Base-by-base conservation (phyloP, 1,140 invertebrate genomes). In the Eumeta japonica region DNA sequence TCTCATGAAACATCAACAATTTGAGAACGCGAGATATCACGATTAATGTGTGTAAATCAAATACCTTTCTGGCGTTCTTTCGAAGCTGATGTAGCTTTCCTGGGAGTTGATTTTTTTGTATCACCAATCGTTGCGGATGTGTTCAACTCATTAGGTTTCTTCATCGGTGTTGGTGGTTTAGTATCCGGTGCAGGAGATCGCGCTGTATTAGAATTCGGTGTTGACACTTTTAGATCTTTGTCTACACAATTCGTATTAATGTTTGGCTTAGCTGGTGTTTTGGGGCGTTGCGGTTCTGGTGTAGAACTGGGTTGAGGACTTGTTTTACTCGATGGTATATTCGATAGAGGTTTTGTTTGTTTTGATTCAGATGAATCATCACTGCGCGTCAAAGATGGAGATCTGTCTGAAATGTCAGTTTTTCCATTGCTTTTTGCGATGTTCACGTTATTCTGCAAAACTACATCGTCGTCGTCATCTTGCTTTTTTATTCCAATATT, bases 361-460 rank as follows among this genome's bases (percentile, higher is more conserved):
- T 73, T 74, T 9, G 62, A 63, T 41, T 77, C 75, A 13, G 75
- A 72, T 10, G 75, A 77, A 24, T 75, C 73, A 49, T 77, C 75
- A 48, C 70, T 77, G 38, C 66, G 54, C 12, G 65, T 75, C 10
- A 77, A 46, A n/a, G 73, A 77, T 29, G 75, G 75, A 33, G 75
- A 77, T 16, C 75, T 64, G 46, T 77, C 75, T 16, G 59, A 63
- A 14, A 64, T 41, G 38, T 66, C 68, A 20, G 35, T 29, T 10
- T 60, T 57, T 33, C 28, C 42, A 16, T 13, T 27, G 31, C 30
- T 50, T 51, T 61, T 66, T 3, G 35, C 11, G 13, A 42, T 10
- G n/a, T 40, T 37, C 16, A 43, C 27, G 39, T 59, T 72, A 32
- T 66, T 73, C 43, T 71, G 67, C 10, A 58, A 39, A 33, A 76